Conservation (phyloP, 2,888 invertebrate species). For the Polydrusus pterygomalis region DNA sequence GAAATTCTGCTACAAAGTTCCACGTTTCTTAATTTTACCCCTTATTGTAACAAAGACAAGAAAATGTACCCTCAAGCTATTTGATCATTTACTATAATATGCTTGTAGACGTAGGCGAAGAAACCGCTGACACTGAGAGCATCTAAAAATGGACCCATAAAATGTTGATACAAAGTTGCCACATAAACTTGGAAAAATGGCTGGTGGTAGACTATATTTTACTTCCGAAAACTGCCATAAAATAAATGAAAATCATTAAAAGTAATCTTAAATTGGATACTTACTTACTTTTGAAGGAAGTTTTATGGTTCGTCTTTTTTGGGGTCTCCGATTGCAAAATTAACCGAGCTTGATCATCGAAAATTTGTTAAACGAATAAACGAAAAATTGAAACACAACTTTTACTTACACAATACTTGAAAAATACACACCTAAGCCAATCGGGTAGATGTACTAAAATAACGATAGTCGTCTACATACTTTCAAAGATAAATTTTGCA, state of each 20-base stretch:
- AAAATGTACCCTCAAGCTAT: slow-evolving; percentile 9
- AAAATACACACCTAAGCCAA: too few relatives aligned
- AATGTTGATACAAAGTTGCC: slow-evolving; percentile 40
- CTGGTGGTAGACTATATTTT: slow-evolving; percentile 28
- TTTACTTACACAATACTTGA: too few relatives aligned
- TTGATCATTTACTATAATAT: slow-evolving; percentile 36
- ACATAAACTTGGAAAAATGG: slow-evolving; percentile 20
- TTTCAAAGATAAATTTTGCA: too few relatives aligned
- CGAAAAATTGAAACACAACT: too few relatives aligned
- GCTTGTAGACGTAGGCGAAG: slow-evolving; percentile 6
- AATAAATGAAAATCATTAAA: slow-evolving; percentile 42
- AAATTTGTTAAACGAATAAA: too few relatives aligned
- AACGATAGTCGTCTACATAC: too few relatives aligned
- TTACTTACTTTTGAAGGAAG: slow-evolving; percentile 20
- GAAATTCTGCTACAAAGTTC: too few relatives aligned
- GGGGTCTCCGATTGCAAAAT: too few relatives aligned
- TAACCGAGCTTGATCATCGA: too few relatives aligned
- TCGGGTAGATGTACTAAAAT: too few relatives aligned
- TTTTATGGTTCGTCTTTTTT: background rate
- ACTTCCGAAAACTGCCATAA: slow-evolving; percentile 28
- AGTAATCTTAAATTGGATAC: slow-evolving; percentile 32
- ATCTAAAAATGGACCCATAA: slow-evolving; percentile 28
- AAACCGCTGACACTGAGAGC: slow-evolving; percentile 8
- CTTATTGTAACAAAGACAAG: background rate
- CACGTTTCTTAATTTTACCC: too few relatives aligned